A percentile compares a stretch with the other conserved stretches of the same genome.
Evolutionary conservation across 2,797 vertebrate species (phyloP).

Genomic region (Tokudaia muenninki): DNA sequence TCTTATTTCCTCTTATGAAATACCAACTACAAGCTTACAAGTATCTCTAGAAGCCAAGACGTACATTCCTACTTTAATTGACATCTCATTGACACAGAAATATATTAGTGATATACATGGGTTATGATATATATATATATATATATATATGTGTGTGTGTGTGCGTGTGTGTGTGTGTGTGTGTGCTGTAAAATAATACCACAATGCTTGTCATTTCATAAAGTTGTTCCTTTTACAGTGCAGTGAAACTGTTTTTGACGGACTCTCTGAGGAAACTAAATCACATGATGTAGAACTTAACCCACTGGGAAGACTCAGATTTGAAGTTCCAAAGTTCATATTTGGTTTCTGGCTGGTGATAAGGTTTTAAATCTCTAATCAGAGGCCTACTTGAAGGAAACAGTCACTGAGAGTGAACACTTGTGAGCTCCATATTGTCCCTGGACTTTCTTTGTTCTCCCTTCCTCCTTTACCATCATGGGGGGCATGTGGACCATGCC

Average conservation of each 20-base stretch:
- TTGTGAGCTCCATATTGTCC: neutral
- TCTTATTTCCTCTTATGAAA: neutral
- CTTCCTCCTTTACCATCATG: neutral
- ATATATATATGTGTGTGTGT: too few relatives aligned
- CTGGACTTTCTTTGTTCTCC: neutral
- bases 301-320: neutral
- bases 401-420: neutral
- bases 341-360: neutral
- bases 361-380: neutral
- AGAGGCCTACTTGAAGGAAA: neutral
- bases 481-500: too few relatives aligned
- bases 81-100: neutral
- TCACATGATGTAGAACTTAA: neutral
- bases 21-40: neutral
- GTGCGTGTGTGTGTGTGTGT: too few relatives aligned
- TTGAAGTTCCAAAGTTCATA: neutral
- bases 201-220: neutral
- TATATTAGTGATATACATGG: neutral
- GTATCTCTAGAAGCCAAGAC: neutral
- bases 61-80: neutral
- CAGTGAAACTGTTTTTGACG: neutral
- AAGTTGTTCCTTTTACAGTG: neutral
- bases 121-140: neutral
- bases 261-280: neutral
- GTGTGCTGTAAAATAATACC: neutral